phyloP scores from a whole-genome alignment of 1,140 invertebrate species.

The Drepana arcuata region DNA sequence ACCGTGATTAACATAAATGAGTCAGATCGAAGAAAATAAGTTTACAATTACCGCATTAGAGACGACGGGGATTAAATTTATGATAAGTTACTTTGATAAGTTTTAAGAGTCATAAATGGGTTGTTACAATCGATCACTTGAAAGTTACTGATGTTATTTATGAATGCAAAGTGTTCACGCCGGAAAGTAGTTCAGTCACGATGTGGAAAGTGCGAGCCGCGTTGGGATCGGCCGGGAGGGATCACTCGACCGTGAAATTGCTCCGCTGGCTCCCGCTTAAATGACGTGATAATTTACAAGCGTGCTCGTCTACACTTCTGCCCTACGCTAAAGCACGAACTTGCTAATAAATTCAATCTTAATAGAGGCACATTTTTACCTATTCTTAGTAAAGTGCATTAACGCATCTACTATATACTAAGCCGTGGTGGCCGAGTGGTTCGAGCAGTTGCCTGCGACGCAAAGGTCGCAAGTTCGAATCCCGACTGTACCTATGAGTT shows the following conservation, averaged over 20 bases:
- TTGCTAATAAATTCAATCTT: constrained; percentile 16
- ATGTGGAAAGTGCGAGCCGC: constrained; percentile 1
- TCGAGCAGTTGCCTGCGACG: too few relatives aligned
- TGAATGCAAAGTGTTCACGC: too few relatives aligned
- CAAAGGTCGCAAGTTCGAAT: too few relatives aligned
- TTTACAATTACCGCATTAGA: too few relatives aligned
- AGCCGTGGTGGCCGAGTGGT: background rate
- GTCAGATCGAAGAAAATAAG: too few relatives aligned
- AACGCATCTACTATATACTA: background rate
- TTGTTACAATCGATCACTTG: too few relatives aligned
- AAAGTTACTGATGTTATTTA: too few relatives aligned
- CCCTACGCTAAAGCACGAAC: constrained; percentile 17
- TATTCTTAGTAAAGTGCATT: background rate
- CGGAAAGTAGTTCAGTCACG: background rate
- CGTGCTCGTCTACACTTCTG: constrained; percentile 23
- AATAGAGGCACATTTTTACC: background rate
- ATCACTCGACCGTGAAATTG: constrained; percentile 38
- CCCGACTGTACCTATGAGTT: too few relatives aligned
- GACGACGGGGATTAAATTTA: too few relatives aligned
- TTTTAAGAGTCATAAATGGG: too few relatives aligned
- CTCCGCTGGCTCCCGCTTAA: constrained; percentile 28
- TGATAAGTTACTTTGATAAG: too few relatives aligned
- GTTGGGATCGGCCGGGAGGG: constrained; percentile 8
- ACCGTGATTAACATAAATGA: too few relatives aligned
- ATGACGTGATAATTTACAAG: constrained; percentile 45